Conservation (phyloP, 2,797 vertebrate species). For the Sebastes kiyomatsui region DNA sequence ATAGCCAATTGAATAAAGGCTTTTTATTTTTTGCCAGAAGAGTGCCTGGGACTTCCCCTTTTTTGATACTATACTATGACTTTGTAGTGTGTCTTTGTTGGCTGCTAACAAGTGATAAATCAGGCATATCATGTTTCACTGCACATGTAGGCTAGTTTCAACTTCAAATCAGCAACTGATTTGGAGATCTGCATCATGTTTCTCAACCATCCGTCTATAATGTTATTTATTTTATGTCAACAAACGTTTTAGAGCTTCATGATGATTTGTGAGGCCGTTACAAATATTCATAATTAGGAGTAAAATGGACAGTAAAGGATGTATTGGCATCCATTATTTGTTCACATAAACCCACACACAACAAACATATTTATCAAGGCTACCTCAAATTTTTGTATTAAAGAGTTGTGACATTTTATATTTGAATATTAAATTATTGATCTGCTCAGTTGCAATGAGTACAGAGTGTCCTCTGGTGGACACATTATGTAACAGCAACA, state of each 20-base stretch:
- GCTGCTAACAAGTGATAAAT: not conserved
- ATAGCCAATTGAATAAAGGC: too few species aligned
- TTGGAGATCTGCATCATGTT: not conserved
- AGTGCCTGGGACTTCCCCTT: too few species aligned
- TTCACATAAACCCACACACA: not conserved
- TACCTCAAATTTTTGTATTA: not conserved
- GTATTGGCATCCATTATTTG: not conserved
- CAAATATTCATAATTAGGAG: not conserved
- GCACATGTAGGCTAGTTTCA: not conserved
- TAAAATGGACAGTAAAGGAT: not conserved
- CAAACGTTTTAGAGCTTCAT: not conserved
- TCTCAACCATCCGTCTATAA: not conserved
- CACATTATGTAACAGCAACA: not conserved
- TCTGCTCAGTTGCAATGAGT: not conserved
- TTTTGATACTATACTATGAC: too few species aligned
- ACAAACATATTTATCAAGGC: not conserved
- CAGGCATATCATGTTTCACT: not conserved
- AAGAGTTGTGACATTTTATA: not conserved
- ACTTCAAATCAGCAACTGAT: not conserved
- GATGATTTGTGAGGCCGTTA: not conserved
- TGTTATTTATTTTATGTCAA: not conserved
- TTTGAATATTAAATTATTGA: not conserved
- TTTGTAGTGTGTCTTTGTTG: not conserved
- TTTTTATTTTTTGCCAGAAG: too few species aligned
- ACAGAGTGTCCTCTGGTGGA: constrained; percentile 2